Conservation (phyloP, 2,113 vertebrate species). For the Climacteris rufus region DNA sequence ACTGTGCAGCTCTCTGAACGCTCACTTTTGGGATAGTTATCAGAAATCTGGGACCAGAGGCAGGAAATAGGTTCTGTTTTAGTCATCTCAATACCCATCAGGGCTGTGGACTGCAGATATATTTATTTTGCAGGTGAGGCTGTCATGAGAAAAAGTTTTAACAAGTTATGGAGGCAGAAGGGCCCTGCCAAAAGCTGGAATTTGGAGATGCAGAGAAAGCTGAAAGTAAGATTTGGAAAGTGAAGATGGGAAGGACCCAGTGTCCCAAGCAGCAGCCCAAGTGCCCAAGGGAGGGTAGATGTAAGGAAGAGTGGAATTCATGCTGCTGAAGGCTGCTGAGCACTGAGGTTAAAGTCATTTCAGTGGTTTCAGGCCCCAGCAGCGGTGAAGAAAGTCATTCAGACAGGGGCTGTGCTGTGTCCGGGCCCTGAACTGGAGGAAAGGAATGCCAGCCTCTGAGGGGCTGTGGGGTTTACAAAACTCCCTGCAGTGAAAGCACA, state of each 20-base stretch:
- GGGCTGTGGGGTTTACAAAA: not conserved
- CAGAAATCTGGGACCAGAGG: not conserved
- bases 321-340: not conserved
- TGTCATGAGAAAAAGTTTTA: not conserved
- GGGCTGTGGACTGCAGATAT: not conserved
- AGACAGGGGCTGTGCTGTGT: not conserved
- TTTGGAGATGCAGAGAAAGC: not conserved
- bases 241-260: not conserved
- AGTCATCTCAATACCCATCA: not conserved
- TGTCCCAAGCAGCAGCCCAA: rapidly evolving
- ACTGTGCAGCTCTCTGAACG: rapidly evolving
- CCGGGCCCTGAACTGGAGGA: not conserved
- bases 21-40: rapidly evolving
- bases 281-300: rapidly evolving
- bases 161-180: not conserved
- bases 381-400: not conserved
- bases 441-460: rapidly evolving
- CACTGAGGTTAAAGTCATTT: not conserved
- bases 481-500: not conserved
- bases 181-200: not conserved
- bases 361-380: not conserved
- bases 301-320: not conserved
- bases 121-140: not conserved
- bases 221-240: not conserved
- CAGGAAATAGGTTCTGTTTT: not conserved